A percentile compares a stretch with the other conserved stretches of the same genome.
phyloP scores from a whole-genome alignment of 2,113 vertebrate species.

The Tricholaema leucomelas region DNA sequence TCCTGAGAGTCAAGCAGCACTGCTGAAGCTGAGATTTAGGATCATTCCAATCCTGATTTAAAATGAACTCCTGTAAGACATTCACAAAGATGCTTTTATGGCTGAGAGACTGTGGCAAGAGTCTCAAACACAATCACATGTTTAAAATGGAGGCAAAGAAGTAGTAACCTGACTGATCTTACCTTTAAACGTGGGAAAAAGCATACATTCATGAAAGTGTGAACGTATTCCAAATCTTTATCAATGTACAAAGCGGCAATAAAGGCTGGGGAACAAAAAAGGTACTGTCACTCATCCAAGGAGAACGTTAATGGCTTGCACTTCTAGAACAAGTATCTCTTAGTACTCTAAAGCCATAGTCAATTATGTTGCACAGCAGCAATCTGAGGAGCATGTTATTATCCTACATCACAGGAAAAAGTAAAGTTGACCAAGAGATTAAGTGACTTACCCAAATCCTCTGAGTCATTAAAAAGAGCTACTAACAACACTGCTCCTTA shows the following conservation, averaged over 20 bases:
- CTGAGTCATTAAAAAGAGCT: background rate
- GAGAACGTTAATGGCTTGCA: background rate
- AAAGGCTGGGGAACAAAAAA: slow-evolving; percentile 80
- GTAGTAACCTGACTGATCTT: slow-evolving; percentile 3
- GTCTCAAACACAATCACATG: background rate
- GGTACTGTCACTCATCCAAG: background rate
- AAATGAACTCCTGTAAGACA: slow-evolving; percentile 90
- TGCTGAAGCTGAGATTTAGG: slow-evolving; percentile 99
- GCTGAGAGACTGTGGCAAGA: background rate
- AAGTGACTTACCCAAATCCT: slow-evolving; percentile 39
- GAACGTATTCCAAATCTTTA: slow-evolving; percentile 95
- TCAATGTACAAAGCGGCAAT: slow-evolving; percentile 98
- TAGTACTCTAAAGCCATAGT: background rate
- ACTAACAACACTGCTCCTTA: slow-evolving; percentile 20
- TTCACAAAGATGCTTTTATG: background rate
- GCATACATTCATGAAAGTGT: slow-evolving; percentile 99
- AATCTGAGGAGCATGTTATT: background rate
- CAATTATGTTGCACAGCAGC: background rate
- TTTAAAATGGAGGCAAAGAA: background rate
- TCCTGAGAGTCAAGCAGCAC: slow-evolving; percentile 95
- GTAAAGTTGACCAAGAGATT: slow-evolving; percentile 32
- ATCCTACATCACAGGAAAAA: background rate
- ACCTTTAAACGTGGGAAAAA: slow-evolving; percentile 97
- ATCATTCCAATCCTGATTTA: slow-evolving; percentile 99
- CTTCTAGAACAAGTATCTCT: background rate